phyloP scores from a whole-genome alignment of 2,797 vertebrate genomes.

The Lophius americanus region DNA sequence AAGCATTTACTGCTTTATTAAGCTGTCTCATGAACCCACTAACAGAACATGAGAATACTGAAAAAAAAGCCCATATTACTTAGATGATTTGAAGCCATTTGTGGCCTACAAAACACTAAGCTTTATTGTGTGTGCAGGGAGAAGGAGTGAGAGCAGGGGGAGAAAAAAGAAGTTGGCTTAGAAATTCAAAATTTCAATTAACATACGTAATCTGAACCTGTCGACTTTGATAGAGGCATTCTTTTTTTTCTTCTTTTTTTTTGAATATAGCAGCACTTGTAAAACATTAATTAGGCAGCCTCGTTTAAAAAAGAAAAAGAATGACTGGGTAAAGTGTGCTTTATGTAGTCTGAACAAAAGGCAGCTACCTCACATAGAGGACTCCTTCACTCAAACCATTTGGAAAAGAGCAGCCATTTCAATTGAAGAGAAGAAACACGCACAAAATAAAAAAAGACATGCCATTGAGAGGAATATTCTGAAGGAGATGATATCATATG shows the following conservation, averaged over 20 bases:
- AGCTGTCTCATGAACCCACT: slow-evolving; percentile 83
- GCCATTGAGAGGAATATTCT: slow-evolving; percentile 65
- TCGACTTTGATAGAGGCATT: slow-evolving; percentile 79
- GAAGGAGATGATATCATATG: slow-evolving; percentile 78
- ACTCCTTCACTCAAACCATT: slow-evolving; percentile 71
- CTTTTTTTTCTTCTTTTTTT: slow-evolving; percentile 62
- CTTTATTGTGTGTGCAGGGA: slow-evolving; percentile 77
- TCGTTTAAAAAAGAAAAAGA: slow-evolving; percentile 60
- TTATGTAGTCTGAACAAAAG: slow-evolving; percentile 77
- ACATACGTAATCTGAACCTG: slow-evolving; percentile 84
- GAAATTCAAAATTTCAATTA: slow-evolving; percentile 86
- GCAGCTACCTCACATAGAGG: slow-evolving; percentile 72
- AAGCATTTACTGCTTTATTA: slow-evolving; percentile 83
- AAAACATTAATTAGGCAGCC: slow-evolving; percentile 84
- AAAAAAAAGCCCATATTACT: slow-evolving; percentile 78
- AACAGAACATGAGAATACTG: slow-evolving; percentile 80
- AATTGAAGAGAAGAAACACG: slow-evolving; percentile 61
- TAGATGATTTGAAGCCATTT: slow-evolving; percentile 83
- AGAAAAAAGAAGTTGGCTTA: slow-evolving; percentile 72
- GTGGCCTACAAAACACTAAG: slow-evolving; percentile 74
- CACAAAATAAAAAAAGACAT: slow-evolving; percentile 56
- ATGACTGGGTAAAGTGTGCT: slow-evolving; percentile 77
- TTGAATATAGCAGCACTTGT: slow-evolving; percentile 85
- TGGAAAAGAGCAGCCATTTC: slow-evolving; percentile 60
- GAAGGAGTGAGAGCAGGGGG: slow-evolving; percentile 54